Conservation (phyloP, 2,888 invertebrate genomes). For the Poecilus cupreus region DNA sequence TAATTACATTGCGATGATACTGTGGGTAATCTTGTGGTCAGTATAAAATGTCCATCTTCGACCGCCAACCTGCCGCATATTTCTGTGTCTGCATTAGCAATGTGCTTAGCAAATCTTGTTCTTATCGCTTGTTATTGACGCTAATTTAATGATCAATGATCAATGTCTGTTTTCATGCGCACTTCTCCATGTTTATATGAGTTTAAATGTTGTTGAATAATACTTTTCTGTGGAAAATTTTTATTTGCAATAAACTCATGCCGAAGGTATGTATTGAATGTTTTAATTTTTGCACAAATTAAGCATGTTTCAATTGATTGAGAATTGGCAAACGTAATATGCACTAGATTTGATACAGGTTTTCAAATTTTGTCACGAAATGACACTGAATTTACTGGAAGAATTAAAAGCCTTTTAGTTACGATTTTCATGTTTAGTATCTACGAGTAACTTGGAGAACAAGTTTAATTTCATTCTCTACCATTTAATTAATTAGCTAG, state of each 20-base stretch:
- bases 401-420: background rate
- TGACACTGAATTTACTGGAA: background rate
- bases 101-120: slow-evolving; percentile 46
- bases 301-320: slow-evolving; percentile 24
- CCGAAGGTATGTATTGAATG: slow-evolving; percentile 43
- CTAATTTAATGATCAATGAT: slow-evolving; percentile 32
- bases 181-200: slow-evolving; percentile 32
- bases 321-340: slow-evolving; percentile 24
- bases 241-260: slow-evolving; percentile 32
- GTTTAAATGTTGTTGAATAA: slow-evolving; percentile 43
- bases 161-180: slow-evolving; percentile 40
- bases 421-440: background rate
- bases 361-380: slow-evolving; percentile 18
- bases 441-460: too few relatives aligned
- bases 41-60: slow-evolving; percentile 23
- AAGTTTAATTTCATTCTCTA: background rate
- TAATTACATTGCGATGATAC: too few relatives aligned
- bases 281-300: slow-evolving; percentile 25
- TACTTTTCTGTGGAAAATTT: slow-evolving; percentile 43
- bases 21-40: too few relatives aligned
- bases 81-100: slow-evolving; percentile 36
- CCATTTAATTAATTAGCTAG: background rate
- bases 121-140: slow-evolving; percentile 35
- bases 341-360: background rate
- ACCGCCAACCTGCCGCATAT: background rate